Percentiles rank a stretch among this genome's conserved stretches.
These are phyloP conservation scores for Orthonevra nobilis DNA, from an alignment of 2,888 invertebrate genomes.

Conservation along the genomic window DNA sequence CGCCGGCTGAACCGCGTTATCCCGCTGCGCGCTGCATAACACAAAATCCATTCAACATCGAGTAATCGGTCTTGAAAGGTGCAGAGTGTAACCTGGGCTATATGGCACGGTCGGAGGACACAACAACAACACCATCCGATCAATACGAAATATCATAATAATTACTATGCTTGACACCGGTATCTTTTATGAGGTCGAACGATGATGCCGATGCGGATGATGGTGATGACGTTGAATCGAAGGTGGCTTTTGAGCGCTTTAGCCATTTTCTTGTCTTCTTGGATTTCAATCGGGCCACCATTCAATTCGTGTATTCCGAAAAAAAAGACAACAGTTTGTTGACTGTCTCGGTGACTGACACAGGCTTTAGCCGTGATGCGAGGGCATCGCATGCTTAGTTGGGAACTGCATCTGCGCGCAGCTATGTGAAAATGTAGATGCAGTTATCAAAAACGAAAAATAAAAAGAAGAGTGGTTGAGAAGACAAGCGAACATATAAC, in stretches of 20 bases:
- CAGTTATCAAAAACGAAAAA: conserved; percentile 46
- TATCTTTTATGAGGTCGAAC: conserved; percentile 69
- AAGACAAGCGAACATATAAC: conserved; percentile 67
- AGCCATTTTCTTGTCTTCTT: conserved; percentile 48
- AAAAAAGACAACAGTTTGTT: too few species aligned
- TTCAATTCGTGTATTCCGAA: conserved; percentile 62
- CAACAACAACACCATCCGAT: conserved; percentile 30
- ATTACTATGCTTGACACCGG: conserved; percentile 70
- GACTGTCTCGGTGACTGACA: conserved; percentile 41
- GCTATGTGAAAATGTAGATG: conserved; percentile 65
- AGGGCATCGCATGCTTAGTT: conserved; percentile 22
- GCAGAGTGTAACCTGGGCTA: too few species aligned
- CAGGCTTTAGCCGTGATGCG: conserved; percentile 8
- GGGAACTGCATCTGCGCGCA: conserved; percentile 43
- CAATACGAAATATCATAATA: conserved; percentile 70
- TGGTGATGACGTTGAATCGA: conserved; percentile 55
- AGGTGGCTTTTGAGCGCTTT: too few species aligned
- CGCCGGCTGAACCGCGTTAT: background rate
- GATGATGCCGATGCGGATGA: conserved; percentile 17
- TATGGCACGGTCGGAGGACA: too few species aligned
- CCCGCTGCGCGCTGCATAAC: conserved; percentile 25
- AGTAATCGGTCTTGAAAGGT: conserved; percentile 62
- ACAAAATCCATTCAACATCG: conserved; percentile 62
- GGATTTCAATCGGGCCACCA: conserved; percentile 60
- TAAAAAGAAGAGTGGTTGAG: conserved; percentile 58